Conservation (phyloP, 2,888 invertebrate species). For the Drosophila lutescens region DNA sequence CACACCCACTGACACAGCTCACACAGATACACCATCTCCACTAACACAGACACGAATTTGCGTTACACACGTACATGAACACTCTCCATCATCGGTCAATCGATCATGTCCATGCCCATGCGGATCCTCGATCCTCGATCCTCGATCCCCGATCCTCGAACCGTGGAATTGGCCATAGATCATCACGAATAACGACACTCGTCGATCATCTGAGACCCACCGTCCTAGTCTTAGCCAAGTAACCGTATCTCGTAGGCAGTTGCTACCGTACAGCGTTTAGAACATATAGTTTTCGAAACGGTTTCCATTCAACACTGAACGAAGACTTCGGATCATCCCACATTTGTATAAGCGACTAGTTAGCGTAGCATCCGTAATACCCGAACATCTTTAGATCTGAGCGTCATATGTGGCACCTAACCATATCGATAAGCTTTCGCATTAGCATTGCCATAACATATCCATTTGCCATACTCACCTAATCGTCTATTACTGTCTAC, state of each 20-base stretch:
- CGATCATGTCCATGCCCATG: constrained; percentile 4
- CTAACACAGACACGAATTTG: constrained; percentile 22
- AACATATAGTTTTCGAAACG: constrained; percentile 21
- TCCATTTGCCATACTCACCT: constrained; percentile 31
- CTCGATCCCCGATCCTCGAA: neutral
- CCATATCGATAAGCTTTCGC: constrained; percentile 22
- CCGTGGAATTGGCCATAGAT: constrained; percentile 7
- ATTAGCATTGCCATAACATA: constrained; percentile 23
- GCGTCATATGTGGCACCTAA: constrained; percentile 31
- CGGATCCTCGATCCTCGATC: neutral
- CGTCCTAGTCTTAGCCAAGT: constrained; percentile 22
- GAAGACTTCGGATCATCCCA: constrained; percentile 8
- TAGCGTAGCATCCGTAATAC: constrained; percentile 23
- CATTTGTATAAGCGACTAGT: constrained; percentile 5
- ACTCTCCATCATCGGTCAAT: constrained; percentile 10
- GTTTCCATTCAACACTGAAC: constrained; percentile 25
- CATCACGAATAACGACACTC: constrained; percentile 6
- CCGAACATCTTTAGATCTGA: constrained; percentile 34
- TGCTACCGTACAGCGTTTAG: constrained; percentile 30
- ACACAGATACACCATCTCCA: constrained; percentile 16
- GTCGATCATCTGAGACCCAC: constrained; percentile 14
- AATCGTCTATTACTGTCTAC: constrained; percentile 46
- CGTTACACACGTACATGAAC: constrained; percentile 6
- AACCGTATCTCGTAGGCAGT: constrained; percentile 33
- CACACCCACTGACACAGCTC: constrained; percentile 14